Percentiles rank a stretch among this genome's conserved stretches.
These are phyloP conservation scores for rat (Rattus norvegicus) DNA, from an alignment of 2,113 vertebrate species.

Conservation along the genomic window DNA sequence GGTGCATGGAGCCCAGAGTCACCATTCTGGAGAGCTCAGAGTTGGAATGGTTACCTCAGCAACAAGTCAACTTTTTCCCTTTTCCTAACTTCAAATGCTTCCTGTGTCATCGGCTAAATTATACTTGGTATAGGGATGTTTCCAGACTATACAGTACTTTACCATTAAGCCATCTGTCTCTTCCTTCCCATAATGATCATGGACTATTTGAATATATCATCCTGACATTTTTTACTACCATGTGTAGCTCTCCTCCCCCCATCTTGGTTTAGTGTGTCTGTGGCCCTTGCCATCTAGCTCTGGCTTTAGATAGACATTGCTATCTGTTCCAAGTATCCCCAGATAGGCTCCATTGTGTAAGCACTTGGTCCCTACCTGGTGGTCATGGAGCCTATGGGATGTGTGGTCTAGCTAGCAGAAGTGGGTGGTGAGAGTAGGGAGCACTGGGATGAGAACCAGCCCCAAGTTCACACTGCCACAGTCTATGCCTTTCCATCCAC, in stretches of 20 bases:
- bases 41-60: background rate
- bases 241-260: background rate
- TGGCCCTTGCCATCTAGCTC: background rate
- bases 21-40: background rate
- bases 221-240: conserved; percentile 11
- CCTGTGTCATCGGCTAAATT: background rate
- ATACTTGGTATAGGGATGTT: background rate
- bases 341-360: background rate
- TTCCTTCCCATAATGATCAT: background rate
- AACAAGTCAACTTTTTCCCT: background rate
- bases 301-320: background rate
- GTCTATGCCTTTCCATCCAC: background rate
- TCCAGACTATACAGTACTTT: background rate
- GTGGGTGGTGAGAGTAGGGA: background rate
- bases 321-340: background rate
- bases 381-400: background rate
- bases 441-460: background rate
- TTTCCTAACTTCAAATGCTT: background rate
- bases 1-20: background rate
- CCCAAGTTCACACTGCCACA: background rate
- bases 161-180: background rate
- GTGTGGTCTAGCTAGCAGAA: background rate
- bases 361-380: background rate
- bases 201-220: background rate
- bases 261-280: background rate